Conservation (phyloP, 1,140 invertebrate species). For the Luehdorfia chinensis region DNA sequence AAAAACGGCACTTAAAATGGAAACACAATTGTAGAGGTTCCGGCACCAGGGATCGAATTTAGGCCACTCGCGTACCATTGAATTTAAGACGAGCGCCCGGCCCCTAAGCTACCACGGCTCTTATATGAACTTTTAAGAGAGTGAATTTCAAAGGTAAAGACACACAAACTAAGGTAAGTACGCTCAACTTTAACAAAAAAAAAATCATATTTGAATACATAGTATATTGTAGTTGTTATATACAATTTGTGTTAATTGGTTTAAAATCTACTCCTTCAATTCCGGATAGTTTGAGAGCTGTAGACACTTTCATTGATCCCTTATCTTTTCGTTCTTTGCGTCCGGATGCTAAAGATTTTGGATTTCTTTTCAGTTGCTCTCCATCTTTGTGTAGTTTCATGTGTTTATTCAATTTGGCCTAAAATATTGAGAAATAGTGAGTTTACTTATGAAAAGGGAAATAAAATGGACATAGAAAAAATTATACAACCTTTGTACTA, state of each 20-base stretch:
- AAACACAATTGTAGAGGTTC: too few relatives aligned
- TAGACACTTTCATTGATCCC: slow-evolving; percentile 30
- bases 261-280: slow-evolving; percentile 14
- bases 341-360: slow-evolving; percentile 39
- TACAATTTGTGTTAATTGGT: neutral
- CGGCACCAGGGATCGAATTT: too few relatives aligned
- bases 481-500: slow-evolving; percentile 48
- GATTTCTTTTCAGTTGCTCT: slow-evolving; percentile 16
- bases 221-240: too few relatives aligned
- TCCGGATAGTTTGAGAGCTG: slow-evolving; percentile 49
- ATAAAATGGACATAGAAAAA: neutral
- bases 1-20: too few relatives aligned
- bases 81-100: too few relatives aligned
- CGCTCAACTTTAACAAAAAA: too few relatives aligned
- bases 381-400: slow-evolving; percentile 34
- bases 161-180: too few relatives aligned
- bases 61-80: too few relatives aligned
- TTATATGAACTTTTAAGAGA: too few relatives aligned
- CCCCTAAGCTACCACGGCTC: too few relatives aligned
- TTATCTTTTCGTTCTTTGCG: slow-evolving; percentile 50
- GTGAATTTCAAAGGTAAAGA: too few relatives aligned
- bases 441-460: neutral
- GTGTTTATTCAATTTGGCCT: slow-evolving; percentile 50
- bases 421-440: slow-evolving; percentile 22
- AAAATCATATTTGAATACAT: too few relatives aligned